A percentile compares a stretch with the other conserved stretches of the same genome.
These are phyloP conservation scores for Holacanthus passer DNA, from an alignment of 2,113 vertebrate genomes.

Conservation along the genomic window DNA sequence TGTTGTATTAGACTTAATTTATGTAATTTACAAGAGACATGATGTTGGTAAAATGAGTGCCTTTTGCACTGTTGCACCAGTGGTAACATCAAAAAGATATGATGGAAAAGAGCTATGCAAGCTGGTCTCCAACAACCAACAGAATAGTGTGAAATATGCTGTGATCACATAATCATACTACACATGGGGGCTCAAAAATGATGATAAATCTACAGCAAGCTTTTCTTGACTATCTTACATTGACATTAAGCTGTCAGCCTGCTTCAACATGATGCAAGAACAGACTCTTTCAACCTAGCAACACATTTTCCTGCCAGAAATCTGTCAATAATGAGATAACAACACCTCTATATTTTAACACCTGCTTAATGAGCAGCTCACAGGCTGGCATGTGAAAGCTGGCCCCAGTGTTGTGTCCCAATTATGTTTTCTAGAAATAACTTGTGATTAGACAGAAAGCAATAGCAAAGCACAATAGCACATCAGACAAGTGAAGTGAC, in stretches of 20 bases:
- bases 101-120: neutral
- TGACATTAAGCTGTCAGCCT: neutral
- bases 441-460: neutral
- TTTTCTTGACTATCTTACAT: neutral
- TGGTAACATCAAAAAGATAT: neutral
- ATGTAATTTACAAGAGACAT: neutral
- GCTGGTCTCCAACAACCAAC: no score
- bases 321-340: neutral
- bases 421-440: constrained; percentile 9
- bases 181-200: neutral
- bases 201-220: neutral
- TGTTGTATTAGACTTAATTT: neutral
- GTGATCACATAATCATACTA: neutral
- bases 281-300: neutral
- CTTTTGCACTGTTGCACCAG: neutral
- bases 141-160: neutral
- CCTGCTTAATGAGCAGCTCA: neutral
- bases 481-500: neutral
- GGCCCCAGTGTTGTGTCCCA: neutral
- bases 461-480: no score
- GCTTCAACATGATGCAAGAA: neutral
- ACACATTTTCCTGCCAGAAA: neutral
- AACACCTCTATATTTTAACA: neutral
- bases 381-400: neutral
- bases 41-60: neutral